These are phyloP conservation scores for Salticus scenicus DNA, from an alignment of 2,888 invertebrate genomes.

Conservation along the genomic window DNA sequence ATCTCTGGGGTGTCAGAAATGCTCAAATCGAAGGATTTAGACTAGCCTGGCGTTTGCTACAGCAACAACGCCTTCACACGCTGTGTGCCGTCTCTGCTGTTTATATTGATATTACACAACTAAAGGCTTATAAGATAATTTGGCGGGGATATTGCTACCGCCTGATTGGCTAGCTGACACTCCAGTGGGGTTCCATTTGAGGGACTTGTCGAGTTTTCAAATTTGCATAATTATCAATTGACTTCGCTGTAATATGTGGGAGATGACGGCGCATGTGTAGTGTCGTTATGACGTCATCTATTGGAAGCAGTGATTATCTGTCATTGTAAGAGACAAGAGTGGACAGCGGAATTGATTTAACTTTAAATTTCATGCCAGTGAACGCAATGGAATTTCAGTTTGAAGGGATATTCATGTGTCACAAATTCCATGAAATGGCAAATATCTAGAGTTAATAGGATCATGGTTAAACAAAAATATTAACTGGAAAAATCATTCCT, in stretches of 20 bases:
- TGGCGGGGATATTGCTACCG: constrained; percentile 44
- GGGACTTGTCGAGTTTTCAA: constrained; percentile 13
- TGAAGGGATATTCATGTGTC: no score
- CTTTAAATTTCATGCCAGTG: not conserved
- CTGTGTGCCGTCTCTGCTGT: constrained; percentile 25
- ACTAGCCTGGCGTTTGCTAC: not conserved
- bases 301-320: constrained; percentile 1
- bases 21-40: not conserved
- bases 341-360: constrained; percentile 4
- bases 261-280: constrained; percentile 1
- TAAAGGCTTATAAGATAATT: constrained; percentile 64
- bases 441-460: no score
- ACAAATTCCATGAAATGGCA: no score
- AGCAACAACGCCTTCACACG: not conserved
- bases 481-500: no score
- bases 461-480: no score
- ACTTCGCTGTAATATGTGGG: constrained; percentile 65
- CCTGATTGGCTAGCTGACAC: constrained; percentile 52
- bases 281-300: not conserved
- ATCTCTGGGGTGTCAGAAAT: not conserved
- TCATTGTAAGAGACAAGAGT: not conserved
- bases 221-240: constrained; percentile 70
- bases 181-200: constrained; percentile 20
- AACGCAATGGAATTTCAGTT: not conserved
- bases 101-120: constrained; percentile 64